A percentile compares a stretch with the other conserved stretches of the same genome.
Evolutionary conservation across 1,140 invertebrate genomes (phyloP).

Genomic region (Dendroctonus valens): DNA sequence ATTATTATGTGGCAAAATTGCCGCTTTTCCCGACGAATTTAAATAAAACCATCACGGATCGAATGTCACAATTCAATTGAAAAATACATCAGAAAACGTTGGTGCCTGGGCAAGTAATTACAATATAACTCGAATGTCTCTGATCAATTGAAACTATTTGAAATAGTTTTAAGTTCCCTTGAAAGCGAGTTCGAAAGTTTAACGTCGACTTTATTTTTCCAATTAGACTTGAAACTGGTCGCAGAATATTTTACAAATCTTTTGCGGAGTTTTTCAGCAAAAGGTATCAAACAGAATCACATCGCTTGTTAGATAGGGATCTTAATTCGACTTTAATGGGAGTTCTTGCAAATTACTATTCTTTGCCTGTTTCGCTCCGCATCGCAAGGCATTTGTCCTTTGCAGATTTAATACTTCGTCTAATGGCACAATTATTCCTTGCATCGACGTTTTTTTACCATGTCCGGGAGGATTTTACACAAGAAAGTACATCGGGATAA

Average conservation of each 20-base stretch:
- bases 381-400: slow-evolving; percentile 4
- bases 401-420: slow-evolving; percentile 11
- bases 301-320: slow-evolving; percentile 9
- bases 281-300: slow-evolving; percentile 5
- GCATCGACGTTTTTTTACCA: neutral
- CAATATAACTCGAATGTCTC: neutral
- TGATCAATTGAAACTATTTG: neutral
- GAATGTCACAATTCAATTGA: too few species aligned
- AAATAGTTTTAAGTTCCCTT: neutral
- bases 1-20: too few species aligned
- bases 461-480: too few species aligned
- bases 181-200: neutral
- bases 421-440: slow-evolving; percentile 2
- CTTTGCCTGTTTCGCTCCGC: slow-evolving; percentile 10
- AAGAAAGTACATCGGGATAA: too few species aligned
- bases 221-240: neutral
- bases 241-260: neutral
- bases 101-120: too few species aligned
- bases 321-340: slow-evolving; percentile 15
- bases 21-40: too few species aligned
- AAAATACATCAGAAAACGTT: too few species aligned
- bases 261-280: slow-evolving; percentile 1
- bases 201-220: neutral
- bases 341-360: slow-evolving; percentile 15
- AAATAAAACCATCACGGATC: too few species aligned